Percentiles rank a stretch among this genome's conserved stretches.
These are phyloP conservation scores for Champsocephalus gunnari DNA, from an alignment of 2,797 vertebrate species.

Conservation along the genomic window DNA sequence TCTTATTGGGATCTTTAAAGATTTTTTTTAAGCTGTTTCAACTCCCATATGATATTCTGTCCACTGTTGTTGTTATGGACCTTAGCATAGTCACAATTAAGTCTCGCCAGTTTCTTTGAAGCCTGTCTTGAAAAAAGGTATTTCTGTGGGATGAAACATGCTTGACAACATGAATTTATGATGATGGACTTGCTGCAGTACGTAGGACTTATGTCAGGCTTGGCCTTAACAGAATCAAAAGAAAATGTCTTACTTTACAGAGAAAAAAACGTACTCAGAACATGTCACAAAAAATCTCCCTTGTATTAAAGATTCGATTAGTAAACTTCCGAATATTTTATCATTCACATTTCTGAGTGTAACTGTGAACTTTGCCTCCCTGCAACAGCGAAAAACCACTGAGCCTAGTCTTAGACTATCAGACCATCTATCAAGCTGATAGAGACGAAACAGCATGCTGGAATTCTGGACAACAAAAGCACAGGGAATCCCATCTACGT, in stretches of 20 bases:
- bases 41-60: neutral
- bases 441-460: constrained; percentile 43
- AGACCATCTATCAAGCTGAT: constrained; percentile 5
- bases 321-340: neutral
- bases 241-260: neutral
- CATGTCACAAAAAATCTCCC: neutral
- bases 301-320: neutral
- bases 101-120: neutral
- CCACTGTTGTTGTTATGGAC: neutral
- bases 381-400: neutral
- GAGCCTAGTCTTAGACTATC: constrained; percentile 33
- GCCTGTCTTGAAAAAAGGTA: constrained; percentile 25
- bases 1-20: neutral
- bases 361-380: neutral
- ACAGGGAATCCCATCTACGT: constrained; percentile 80
- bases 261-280: neutral
- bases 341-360: constrained; percentile 5
- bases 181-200: neutral
- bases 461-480: constrained; percentile 62
- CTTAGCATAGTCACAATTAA: neutral
- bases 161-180: constrained; percentile 31
- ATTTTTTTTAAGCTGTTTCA: neutral
- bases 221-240: constrained; percentile 1
- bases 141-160: constrained; percentile 8
- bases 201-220: neutral